Evolutionary conservation across 2,113 vertebrate species (phyloP), one percentile per base, ranked within the genome.

Genomic region (Aviceda subcristata): DNA sequence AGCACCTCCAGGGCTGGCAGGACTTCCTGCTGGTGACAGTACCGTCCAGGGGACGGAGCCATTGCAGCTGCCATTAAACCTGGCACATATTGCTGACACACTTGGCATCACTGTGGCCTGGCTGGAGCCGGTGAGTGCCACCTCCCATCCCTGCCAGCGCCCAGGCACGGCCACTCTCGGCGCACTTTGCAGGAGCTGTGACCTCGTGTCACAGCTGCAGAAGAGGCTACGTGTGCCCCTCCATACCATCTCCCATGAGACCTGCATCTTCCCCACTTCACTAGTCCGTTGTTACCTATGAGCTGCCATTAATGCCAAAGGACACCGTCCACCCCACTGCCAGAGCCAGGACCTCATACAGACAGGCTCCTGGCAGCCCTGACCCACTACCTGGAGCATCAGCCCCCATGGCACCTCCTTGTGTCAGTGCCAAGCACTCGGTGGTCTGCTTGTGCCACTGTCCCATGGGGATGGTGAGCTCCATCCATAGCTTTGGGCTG

Each of bases 11-110:
- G 59, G 45, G 36, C 46, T 18, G 80, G 56, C 46, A 9, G 8
- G 81, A 43, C 55, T 4, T 17, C 5, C n/a, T 4, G 2, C 66
- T 15, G 18, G n/a, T 19, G 43, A 23, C 36, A 3, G 45, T 7
- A 20, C 46, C 5, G 0, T 12, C 57, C 7, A 2, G 0, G 7
- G 59, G 69, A 55, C 2, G 3, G 57, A 45, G 32, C 12, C 10
- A 0, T 11, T 3, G 15, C 30, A 30, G 36, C 56, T 23, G 56
- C 80, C 10, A 1, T 36, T 30, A 53, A 41, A 17, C 39, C 29
- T 14, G 48, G 39, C 29, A 12, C 1, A 2, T 4, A 7, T 11
- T 4, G 45, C 22, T 16, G 62, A 27, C 39, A 29, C 39, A 6
- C 22, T 8, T 7, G 34, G 56, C 75, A 46, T 3, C 34, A 9